Base-by-base conservation (phyloP, 2,113 vertebrate species). In the Entosphenus tridentatus region DNA sequence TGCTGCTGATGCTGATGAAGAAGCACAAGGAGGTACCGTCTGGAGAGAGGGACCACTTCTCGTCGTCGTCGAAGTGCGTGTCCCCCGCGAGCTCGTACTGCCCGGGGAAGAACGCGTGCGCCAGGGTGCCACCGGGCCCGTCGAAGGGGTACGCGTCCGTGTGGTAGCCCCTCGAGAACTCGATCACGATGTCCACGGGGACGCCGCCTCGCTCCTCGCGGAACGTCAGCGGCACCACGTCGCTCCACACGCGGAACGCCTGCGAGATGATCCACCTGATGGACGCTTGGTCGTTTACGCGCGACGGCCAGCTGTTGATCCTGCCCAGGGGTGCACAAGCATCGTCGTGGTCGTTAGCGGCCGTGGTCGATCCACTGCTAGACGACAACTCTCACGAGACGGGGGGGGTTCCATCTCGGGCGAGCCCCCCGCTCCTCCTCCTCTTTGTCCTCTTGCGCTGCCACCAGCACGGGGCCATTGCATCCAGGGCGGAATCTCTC, bases 121-220 rank as follows among this genome's bases (percentile, higher is more conserved):
- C 88, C 12, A 92, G 79, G 3, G 88, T 92, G 68, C 87, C 87
- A 11, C 87, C 88, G 1, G 68, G 76, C 3, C 87, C 88, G 1
- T 92, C 88, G 9, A 92, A 92, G 14, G 88, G 87, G 74, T 92
- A 92, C 2, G 83, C 84, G 17, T 92, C 88, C 0, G 84, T 72
- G 55, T 92, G 88, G 71, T 83, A 79, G 13, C 79, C 74, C 9
- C 70, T 57, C 10, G 72, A 18, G 55, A 92, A 92, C 57, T 81
- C 80, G 21, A 90, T 81, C 65, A 77, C 75, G 62, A 92, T 83
- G 75, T 88, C 84, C 0, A 68, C 77, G 73, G 12, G 2, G 69
- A 7, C 16, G 2, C 4, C 18, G 70, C 69, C 39, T 5, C 57
- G 8, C 5, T 67, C 55, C 62, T 79, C 76, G 1, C 11, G 62